Percentiles rank a stretch among this genome's conserved stretches.
phyloP scores from a whole-genome alignment of 1,140 invertebrate species.

The Tetramorium parvispinum region DNA sequence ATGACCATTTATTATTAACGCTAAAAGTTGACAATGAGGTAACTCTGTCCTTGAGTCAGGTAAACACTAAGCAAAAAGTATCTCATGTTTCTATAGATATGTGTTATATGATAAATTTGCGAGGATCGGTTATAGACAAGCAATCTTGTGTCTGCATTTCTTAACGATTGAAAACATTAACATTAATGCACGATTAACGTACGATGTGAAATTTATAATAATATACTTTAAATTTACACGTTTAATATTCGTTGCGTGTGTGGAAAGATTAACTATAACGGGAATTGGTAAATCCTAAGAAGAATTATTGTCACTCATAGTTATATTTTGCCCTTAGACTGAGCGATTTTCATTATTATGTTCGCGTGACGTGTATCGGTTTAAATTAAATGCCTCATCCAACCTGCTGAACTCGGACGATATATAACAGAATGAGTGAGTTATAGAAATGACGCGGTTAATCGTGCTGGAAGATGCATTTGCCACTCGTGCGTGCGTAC shows the following conservation, averaged over 20 bases:
- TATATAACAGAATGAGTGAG: background rate
- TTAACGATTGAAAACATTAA: background rate
- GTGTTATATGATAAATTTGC: background rate
- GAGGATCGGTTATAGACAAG: background rate
- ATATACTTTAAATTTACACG: background rate
- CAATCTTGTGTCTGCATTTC: background rate
- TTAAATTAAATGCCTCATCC: background rate
- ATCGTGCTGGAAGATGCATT: background rate
- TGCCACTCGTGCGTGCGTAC: conserved; percentile 1
- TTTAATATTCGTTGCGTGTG: background rate
- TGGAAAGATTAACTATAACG: background rate
- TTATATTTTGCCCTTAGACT: background rate
- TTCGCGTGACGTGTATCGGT: background rate
- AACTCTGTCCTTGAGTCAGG: background rate
- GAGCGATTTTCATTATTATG: conserved; percentile 3
- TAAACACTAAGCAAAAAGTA: conserved; percentile 16
- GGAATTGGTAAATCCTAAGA: background rate
- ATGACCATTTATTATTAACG: conserved; percentile 11
- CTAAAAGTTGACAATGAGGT: background rate
- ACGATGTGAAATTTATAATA: background rate
- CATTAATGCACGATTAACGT: too few species aligned
- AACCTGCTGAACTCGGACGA: background rate
- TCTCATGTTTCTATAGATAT: background rate
- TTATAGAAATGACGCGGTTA: background rate
- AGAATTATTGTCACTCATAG: background rate